Evolutionary conservation across 2,888 invertebrate genomes (phyloP), one percentile per base, ranked within the genome.

Genomic region (Bombylius major): DNA sequence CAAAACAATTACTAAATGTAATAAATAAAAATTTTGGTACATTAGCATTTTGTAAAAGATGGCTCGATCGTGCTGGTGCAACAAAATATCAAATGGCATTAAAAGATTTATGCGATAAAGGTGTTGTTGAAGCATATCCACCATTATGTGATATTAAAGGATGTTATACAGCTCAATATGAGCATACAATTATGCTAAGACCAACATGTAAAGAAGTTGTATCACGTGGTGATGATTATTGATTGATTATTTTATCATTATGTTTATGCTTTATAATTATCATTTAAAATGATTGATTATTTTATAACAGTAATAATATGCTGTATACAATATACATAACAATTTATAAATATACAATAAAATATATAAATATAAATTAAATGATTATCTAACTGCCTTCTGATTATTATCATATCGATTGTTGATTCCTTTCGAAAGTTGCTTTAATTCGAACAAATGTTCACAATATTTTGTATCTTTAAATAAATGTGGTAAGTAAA

Each of bases 131-230:
- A 69, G 88, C 98, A 1, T 99, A 99, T 76, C 99, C 99, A 31
- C 99, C 99, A 9, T 81, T 99, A 54, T 98, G 97, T 70, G 99
- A 99, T 77, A 82, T 89, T 61, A 93, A 91, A 73, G 98, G 99
- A 56, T 94, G 91, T 72, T 99, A 97, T 76, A 99, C 99, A 0
- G 99, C 99, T 49, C 99, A 99, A 77, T 99, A 91, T 71, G 99
- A 99, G 72, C 99, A 99, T 76, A 99, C 99, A 5, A 88, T 99
- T 67, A 84, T 99, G 64, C 79, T 99, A 61, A 81, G 98, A 66
- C 99, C 99, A 47, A 97, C 96, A 1, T 98, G 97, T 78, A 99
- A 99, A 76, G 99, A 99, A 76, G 85, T 99, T 33, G 87, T 99
- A 51, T 96, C 95, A 34, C 86, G 98, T 60, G 99, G 99, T 39